A percentile compares a stretch with the other conserved stretches of the same genome.
phyloP scores from a whole-genome alignment of 2,888 invertebrate species.

The Phaonia tiefii region DNA sequence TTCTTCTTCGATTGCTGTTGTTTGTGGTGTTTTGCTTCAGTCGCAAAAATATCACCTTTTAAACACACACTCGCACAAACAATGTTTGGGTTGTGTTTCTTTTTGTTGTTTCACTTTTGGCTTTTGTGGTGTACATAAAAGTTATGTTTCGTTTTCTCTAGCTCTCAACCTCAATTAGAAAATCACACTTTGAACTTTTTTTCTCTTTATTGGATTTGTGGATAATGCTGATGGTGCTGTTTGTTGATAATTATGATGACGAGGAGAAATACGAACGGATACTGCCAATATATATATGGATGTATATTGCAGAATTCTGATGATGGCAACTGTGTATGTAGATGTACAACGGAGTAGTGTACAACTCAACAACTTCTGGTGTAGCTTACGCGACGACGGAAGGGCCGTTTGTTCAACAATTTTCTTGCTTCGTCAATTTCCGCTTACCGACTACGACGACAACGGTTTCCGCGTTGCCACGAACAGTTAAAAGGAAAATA shows the following conservation, averaged over 20 bases:
- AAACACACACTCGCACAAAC: slow-evolving; percentile 29
- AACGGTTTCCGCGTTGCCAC: slow-evolving; percentile 47
- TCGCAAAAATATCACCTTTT: slow-evolving; percentile 29
- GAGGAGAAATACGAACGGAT: slow-evolving; percentile 56
- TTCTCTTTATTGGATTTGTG: no score
- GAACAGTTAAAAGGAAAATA: no score
- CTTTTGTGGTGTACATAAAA: slow-evolving; percentile 71
- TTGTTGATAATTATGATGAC: no score
- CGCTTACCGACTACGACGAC: slow-evolving; percentile 55
- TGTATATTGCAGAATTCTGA: slow-evolving; percentile 50
- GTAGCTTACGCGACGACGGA: slow-evolving; percentile 42
- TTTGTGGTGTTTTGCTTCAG: slow-evolving; percentile 51
- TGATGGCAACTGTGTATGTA: slow-evolving; percentile 13
- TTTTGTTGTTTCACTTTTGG: slow-evolving; percentile 11
- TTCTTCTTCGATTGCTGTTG: slow-evolving; percentile 45
- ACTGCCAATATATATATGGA: slow-evolving; percentile 63
- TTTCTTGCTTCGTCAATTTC: slow-evolving; percentile 30
- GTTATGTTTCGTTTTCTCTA: slow-evolving; percentile 40
- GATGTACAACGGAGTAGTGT: slow-evolving; percentile 41
- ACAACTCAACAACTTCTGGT: no score
- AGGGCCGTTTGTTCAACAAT: slow-evolving; percentile 18
- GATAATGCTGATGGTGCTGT: no score
- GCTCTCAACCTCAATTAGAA: slow-evolving; percentile 46
- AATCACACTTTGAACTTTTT: slow-evolving; percentile 73
- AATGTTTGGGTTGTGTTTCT: slow-evolving; percentile 19